phyloP scores from a whole-genome alignment of 30 jellyfish, hydroid and myxozoan species.

The Chrysaora quinquecirrha region DNA sequence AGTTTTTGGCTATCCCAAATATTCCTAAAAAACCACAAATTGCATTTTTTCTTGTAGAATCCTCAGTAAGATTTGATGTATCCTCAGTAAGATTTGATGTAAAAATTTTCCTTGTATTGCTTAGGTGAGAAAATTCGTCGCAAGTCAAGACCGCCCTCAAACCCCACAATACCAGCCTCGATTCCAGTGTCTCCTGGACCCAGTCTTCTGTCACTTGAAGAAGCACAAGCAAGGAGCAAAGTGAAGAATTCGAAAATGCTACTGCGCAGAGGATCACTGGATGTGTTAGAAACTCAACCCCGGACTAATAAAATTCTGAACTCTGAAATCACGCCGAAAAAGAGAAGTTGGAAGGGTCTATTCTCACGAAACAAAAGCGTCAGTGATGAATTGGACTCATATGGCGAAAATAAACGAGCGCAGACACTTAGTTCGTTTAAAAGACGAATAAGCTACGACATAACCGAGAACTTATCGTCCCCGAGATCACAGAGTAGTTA shows the following conservation, averaged over 20 bases:
- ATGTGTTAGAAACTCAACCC: conserved; percentile 22
- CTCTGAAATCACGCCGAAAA: conserved; percentile 59
- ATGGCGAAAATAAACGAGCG: conserved; percentile 46
- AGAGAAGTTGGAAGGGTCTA: conserved; percentile 89
- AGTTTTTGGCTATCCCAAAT: too few species aligned
- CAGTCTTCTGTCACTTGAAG: conserved; percentile 90
- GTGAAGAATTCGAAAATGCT: conserved; percentile 42
- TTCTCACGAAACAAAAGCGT: conserved; percentile 72
- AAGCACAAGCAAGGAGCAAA: conserved; percentile 92
- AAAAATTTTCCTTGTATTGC: too few species aligned
- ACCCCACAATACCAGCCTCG: conserved; percentile 86
- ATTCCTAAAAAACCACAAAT: too few species aligned
- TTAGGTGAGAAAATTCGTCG: conserved; percentile 73
- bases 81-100: too few species aligned
- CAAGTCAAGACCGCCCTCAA: conserved; percentile 71
- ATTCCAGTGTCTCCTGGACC: conserved; percentile 94
- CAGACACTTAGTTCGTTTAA: conserved; percentile 38
- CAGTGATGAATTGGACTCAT: conserved; percentile 53
- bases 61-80: too few species aligned
- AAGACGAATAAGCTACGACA: conserved; percentile 57
- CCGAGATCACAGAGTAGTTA: conserved; percentile 75
- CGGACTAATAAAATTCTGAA: conserved; percentile 26
- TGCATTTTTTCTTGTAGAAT: conserved; percentile 6
- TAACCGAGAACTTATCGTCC: conserved; percentile 24
- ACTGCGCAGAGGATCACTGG: conserved; percentile 72